Percentiles rank a stretch among this genome's conserved stretches.
phyloP scores from a whole-genome alignment of 2,888 invertebrate genomes.

The Leucophenga montana region DNA sequence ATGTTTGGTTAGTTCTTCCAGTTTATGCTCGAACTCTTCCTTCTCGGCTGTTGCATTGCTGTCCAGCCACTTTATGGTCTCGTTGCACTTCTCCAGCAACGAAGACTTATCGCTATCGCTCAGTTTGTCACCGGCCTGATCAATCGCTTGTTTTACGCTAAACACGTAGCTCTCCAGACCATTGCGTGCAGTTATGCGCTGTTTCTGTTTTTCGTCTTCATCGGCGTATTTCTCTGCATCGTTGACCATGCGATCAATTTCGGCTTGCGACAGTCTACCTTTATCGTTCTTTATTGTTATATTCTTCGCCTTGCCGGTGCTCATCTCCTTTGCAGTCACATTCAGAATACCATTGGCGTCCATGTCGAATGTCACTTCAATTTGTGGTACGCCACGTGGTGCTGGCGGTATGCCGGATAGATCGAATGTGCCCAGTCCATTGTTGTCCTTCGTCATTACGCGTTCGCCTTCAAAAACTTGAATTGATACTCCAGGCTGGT shows the following conservation, averaged over 20 bases:
- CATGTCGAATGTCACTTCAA: conserved; percentile 86
- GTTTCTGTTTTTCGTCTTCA: conserved; percentile 82
- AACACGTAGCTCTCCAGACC: conserved; percentile 81
- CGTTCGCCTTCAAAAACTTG: conserved; percentile 86
- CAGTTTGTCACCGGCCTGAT: conserved; percentile 78
- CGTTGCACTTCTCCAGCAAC: conserved; percentile 77
- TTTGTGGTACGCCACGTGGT: conserved; percentile 89
- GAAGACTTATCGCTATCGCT: conserved; percentile 81
- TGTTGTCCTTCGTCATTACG: conserved; percentile 95
- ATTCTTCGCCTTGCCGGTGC: conserved; percentile 80
- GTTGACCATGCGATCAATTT: conserved; percentile 85
- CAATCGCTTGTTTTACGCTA: conserved; percentile 80
- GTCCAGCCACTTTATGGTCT: conserved; percentile 83
- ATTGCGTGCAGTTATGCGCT: conserved; percentile 81
- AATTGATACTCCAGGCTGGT: conserved; percentile 84
- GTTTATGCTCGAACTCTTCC: conserved; percentile 80
- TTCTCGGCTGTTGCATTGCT: conserved; percentile 83
- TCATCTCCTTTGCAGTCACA: conserved; percentile 84
- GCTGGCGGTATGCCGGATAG: conserved; percentile 96
- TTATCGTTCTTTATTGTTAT: conserved; percentile 90
- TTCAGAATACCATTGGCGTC: conserved; percentile 97
- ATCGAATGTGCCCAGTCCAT: conserved; percentile 95
- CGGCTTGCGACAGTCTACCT: conserved; percentile 85
- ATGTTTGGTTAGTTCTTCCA: conserved; percentile 67
- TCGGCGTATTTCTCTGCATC: conserved; percentile 84